Evolutionary conservation across 2,113 vertebrate genomes (phyloP).

Genomic region (Strix uralensis): DNA sequence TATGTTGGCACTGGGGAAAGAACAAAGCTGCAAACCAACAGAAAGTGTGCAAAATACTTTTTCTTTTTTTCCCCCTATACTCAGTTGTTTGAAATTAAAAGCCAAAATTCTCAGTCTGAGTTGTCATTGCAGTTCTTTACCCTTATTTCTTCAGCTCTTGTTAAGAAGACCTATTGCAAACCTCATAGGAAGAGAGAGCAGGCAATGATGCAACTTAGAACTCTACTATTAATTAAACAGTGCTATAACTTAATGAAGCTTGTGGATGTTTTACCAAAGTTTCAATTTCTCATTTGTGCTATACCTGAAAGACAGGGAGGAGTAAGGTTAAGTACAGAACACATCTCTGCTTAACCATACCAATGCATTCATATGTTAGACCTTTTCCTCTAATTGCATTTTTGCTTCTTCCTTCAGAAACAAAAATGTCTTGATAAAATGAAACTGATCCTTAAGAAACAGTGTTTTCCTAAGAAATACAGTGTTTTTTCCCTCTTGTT

Average conservation of each 20-base stretch:
- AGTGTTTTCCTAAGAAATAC: conserved; percentile 54
- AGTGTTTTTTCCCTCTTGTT: conserved; percentile 3
- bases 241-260: conserved; percentile 39
- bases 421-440: conserved; percentile 55
- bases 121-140: neutral
- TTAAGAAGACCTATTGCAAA: neutral
- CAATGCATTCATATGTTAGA: conserved; percentile 53
- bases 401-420: conserved; percentile 66
- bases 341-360: conserved; percentile 39
- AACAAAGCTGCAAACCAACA: neutral
- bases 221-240: conserved; percentile 39
- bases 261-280: conserved; percentile 43
- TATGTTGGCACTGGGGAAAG: neutral
- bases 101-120: neutral
- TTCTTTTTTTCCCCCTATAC: neutral
- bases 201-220: neutral
- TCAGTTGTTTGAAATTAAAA: neutral
- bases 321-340: conserved; percentile 49
- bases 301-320: neutral
- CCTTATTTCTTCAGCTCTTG: neutral
- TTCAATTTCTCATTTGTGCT: conserved; percentile 60
- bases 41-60: neutral
- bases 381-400: conserved; percentile 52
- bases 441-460: conserved; percentile 43
- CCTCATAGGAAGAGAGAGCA: neutral